Evolutionary conservation across 1,140 invertebrate genomes (phyloP), one percentile per base, ranked within the genome.

Genomic region (Anastrepha obliqua): DNA sequence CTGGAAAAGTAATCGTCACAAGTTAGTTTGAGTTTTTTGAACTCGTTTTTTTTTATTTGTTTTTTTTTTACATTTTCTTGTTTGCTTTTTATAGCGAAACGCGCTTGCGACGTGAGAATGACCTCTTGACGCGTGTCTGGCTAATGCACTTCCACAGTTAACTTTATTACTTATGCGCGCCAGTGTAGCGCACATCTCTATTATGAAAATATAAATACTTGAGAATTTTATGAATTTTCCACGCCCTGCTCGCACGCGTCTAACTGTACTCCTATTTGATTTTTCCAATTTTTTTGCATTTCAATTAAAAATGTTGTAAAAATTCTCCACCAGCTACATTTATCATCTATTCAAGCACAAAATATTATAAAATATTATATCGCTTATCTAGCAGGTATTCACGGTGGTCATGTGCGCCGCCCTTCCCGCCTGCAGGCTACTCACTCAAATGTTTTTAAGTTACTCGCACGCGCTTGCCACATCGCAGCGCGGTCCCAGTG

Each of bases 261-360:
- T 20, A 17, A 47, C 47, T 47, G 9, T 62, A 55, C 17, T 47
- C 15, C 3, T 55, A 81, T 81, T 55, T 55, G 29, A 55, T 51
- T 81, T 20, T 81, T 42, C 67, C 17, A 44, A 47, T 47, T 81
- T 81, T 70, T 81, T 81, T 81, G 47, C 44, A 81, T 55, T 81
- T 81, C 74, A 81, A 81, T 81, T 81, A 81, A 51, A 74, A 81
- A 81, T 81, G 17, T 55, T 51, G 42, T 74, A 55, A n/a, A 81
- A 55, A 55, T 62, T 81, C 17, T 81, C 74, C 8, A 81, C 74
- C 55, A 20, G 51, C 20, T 81, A 58, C 74, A 81, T 81, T 55
- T 55, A 81, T 81, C 74, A 74, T 74, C 47, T 7, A 7, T 20
- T 6, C 2, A 55, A 20, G 60, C 4, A 62, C 29, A 62, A 62